A percentile compares a stretch with the other conserved stretches of the same genome.
Conservation (phyloP, 2,888 invertebrate genomes). For the Atrina japonica region DNA sequence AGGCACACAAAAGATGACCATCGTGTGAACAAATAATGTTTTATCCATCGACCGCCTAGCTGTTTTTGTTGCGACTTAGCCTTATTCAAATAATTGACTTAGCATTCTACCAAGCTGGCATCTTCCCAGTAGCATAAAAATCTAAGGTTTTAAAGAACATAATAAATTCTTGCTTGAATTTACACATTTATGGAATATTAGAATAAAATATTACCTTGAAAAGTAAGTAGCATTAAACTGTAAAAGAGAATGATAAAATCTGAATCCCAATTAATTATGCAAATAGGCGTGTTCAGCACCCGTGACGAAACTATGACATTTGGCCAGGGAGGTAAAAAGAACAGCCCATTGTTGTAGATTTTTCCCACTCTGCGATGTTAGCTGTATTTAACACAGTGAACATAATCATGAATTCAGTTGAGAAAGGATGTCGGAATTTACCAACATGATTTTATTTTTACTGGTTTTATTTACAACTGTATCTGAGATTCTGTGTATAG, state of each 20-base stretch:
- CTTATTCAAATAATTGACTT: too few species aligned
- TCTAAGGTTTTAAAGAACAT: too few species aligned
- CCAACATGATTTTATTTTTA: conserved; percentile 17
- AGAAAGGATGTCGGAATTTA: conserved; percentile 12
- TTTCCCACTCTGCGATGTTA: background rate
- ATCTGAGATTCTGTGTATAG: background rate
- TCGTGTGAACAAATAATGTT: too few species aligned
- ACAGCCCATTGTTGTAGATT: conserved; percentile 22
- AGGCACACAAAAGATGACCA: too few species aligned
- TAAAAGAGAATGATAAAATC: background rate
- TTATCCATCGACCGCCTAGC: too few species aligned
- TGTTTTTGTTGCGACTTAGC: too few species aligned
- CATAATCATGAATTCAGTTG: conserved; percentile 11
- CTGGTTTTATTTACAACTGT: conserved; percentile 1
- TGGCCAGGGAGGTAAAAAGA: conserved; percentile 1
- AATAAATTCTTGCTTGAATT: too few species aligned
- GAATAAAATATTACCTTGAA: too few species aligned
- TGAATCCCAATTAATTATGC: conserved; percentile 7
- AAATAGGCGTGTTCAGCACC: conserved; percentile 20
- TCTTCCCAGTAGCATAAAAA: too few species aligned
- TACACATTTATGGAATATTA: too few species aligned
- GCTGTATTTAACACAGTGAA: background rate
- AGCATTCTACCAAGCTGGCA: too few species aligned
- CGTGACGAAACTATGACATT: conserved; percentile 16
- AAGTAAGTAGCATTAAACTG: too few species aligned